Evolutionary conservation across 2,888 invertebrate genomes (phyloP).

Genomic region (Caenorhabditis japonica): DNA sequence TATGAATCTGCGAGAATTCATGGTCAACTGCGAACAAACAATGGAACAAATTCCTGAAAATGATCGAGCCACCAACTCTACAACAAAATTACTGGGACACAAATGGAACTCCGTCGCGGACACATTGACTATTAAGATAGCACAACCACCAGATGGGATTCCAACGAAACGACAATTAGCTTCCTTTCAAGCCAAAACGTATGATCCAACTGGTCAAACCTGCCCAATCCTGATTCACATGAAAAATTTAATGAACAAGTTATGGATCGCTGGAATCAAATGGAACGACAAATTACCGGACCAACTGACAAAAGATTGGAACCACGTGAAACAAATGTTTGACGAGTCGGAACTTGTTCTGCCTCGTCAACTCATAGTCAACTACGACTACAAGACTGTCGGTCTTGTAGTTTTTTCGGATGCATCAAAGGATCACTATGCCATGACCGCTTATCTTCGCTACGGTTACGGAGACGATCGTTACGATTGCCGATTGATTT

Average conservation of each 20-base stretch:
- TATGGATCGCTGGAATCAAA: background rate
- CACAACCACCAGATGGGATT: too few relatives aligned
- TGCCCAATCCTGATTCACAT: slow-evolving; percentile 20
- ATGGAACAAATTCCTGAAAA: too few relatives aligned
- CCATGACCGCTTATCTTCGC: background rate
- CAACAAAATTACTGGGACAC: too few relatives aligned
- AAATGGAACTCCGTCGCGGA: too few relatives aligned
- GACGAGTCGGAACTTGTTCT: background rate
- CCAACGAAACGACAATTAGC: too few relatives aligned
- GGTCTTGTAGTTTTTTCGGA: slow-evolving; percentile 7
- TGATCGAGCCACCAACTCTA: too few relatives aligned
- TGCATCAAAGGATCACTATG: slow-evolving; percentile 21
- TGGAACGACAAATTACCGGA: slow-evolving; percentile 27
- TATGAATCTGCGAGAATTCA: too few relatives aligned
- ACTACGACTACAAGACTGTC: background rate
- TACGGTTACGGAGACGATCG: slow-evolving; percentile 33
- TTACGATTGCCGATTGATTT: slow-evolving; percentile 30
- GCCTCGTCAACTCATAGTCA: background rate
- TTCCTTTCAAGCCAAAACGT: too few relatives aligned
- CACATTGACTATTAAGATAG: too few relatives aligned
- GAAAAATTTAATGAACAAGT: slow-evolving; percentile 16
- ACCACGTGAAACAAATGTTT: background rate
- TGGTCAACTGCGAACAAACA: too few relatives aligned
- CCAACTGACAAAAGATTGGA: background rate
- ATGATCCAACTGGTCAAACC: slow-evolving; percentile 39